Evolutionary conservation across 2,797 vertebrate species (phyloP).

Genomic region (Natrix natrix): DNA sequence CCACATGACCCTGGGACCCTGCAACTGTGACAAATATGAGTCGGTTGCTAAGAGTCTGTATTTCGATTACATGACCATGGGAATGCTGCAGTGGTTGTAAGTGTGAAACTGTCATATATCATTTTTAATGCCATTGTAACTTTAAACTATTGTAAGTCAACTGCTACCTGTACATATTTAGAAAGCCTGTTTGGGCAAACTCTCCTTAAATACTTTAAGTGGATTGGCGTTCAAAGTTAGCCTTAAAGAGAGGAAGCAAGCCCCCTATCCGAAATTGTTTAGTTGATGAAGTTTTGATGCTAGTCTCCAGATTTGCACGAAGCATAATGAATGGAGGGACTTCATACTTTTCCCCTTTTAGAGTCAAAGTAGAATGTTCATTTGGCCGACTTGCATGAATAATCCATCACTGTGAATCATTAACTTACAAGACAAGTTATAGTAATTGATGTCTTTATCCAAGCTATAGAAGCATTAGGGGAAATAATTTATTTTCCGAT

Average conservation of each 20-base stretch:
- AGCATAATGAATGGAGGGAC: constrained; percentile 65
- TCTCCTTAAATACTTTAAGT: neutral
- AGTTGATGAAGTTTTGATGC: constrained; percentile 36
- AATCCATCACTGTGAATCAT: constrained; percentile 65
- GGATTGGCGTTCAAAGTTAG: neutral
- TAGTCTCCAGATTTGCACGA: constrained; percentile 46
- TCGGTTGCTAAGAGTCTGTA: neutral
- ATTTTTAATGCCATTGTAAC: neutral
- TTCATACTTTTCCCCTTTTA: constrained; percentile 46
- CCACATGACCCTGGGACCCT: neutral
- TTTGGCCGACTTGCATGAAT: constrained; percentile 58
- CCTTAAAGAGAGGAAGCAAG: neutral
- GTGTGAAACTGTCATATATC: neutral
- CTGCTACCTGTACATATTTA: neutral
- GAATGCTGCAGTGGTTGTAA: neutral
- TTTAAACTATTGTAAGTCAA: neutral
- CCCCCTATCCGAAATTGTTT: constrained; percentile 19
- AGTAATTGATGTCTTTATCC: constrained; percentile 66
- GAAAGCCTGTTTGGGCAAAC: neutral
- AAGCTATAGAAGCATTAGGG: constrained; percentile 56
- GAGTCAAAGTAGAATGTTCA: constrained; percentile 60
- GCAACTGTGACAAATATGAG: neutral
- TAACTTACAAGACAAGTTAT: constrained; percentile 61
- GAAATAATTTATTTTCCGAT: constrained; percentile 55
- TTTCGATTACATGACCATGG: neutral